Base-by-base conservation (phyloP, 2,888 invertebrate species). In the Teleogryllus oceanicus region DNA sequence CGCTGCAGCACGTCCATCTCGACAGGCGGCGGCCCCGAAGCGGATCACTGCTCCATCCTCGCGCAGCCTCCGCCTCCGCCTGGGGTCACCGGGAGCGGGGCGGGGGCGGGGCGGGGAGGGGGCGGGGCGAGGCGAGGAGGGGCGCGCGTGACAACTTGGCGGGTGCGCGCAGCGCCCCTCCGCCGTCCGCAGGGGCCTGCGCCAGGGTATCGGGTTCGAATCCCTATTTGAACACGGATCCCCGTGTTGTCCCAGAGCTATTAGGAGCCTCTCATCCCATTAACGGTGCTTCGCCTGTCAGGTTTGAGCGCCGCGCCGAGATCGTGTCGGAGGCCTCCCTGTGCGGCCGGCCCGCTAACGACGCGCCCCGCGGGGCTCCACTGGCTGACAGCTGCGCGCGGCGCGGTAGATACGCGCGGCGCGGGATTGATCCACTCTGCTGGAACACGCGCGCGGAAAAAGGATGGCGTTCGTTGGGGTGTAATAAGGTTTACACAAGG, bases 151-250 rank as follows among this genome's bases (percentile, higher is more conserved):
- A 62, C 62, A 62, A 62, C 16, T 62, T 62, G 62, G 62, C 62
- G 62, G 62, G 62, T 62, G 62, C 62, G 62, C 62, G 16, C 62
- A 18, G 62, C 16, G n/a, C 62, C 62, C 62, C 62, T 62, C 62
- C 62, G 62, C 62, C 16, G 13, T n/a, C 62, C 62, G n/a, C 62
- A 18, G 62, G 62, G n/a, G 16, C 62, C 62, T 62, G 62, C 62
- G 62, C 62, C 62, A 13, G 16, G 62, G 62, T 62, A 62, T 62
- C 62, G 62, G 16, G 62, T 62, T 62, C 62, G 62, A 62, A 62
- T 62, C 62, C 62, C 62, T 62, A 62, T 62, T 62, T 62, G 62
- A 62, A 62, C 62, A 62, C 62, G 62, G 62, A 62, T 62, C 62
- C 62, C 62, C 62, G 62, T 62, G 62, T 62, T 62, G 62, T 62